phyloP scores from a whole-genome alignment of 2,888 invertebrate genomes.

The Pyralis farinalis region DNA sequence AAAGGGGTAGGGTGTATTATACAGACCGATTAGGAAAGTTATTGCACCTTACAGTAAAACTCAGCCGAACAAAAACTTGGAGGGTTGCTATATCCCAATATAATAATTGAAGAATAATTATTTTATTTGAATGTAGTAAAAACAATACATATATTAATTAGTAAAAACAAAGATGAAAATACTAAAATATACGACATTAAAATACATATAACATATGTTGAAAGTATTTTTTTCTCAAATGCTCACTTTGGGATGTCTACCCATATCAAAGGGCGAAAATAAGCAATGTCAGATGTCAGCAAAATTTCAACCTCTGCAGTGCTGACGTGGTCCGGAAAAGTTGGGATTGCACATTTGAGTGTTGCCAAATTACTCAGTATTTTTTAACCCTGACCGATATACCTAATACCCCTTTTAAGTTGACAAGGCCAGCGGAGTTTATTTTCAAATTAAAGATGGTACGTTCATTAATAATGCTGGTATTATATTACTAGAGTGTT shows the following conservation, averaged over 20 bases:
- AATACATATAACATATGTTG: no score
- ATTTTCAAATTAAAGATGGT: not conserved
- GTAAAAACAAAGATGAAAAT: no score
- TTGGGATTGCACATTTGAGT: conserved; percentile 3
- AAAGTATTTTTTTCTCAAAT: not conserved
- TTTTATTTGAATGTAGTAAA: no score
- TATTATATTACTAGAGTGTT: no score
- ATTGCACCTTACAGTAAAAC: no score
- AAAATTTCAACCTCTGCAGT: conserved; percentile 8
- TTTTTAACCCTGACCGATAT: conserved; percentile 7
- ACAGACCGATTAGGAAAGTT: no score
- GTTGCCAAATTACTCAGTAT: conserved; percentile 1
- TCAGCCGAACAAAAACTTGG: no score
- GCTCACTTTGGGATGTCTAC: conserved; percentile 6
- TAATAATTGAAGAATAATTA: no score
- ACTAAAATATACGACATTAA: no score
- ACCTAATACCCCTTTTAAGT: not conserved
- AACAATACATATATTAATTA: no score
- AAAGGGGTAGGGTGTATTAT: no score
- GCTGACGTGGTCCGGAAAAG: not conserved
- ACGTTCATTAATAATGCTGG: not conserved
- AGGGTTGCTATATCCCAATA: no score
- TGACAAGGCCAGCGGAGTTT: not conserved
- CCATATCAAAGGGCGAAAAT: conserved; percentile 9
- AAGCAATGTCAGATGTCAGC: conserved; percentile 8